These are phyloP conservation scores for Eudyptes chrysolophus DNA, from an alignment of 2,113 vertebrate genomes.

Conservation along the genomic window DNA sequence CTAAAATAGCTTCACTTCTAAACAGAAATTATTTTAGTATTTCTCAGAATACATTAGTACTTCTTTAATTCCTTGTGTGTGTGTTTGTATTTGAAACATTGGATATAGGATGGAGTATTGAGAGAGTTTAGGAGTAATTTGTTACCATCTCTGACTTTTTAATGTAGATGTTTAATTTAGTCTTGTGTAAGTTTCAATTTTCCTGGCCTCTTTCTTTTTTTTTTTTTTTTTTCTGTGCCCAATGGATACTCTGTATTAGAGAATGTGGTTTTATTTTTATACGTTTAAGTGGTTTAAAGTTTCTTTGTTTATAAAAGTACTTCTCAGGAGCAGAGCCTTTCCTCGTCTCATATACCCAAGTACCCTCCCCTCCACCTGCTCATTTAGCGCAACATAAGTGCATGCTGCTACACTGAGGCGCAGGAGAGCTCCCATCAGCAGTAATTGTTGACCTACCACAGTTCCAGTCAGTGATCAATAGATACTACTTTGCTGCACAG, in stretches of 20 bases:
- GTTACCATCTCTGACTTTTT: neutral
- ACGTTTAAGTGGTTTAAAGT: neutral
- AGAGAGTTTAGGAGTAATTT: neutral
- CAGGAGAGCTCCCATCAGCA: neutral
- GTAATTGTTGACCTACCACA: slow-evolving; percentile 32
- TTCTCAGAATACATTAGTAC: neutral
- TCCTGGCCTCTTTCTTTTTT: neutral
- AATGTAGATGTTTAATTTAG: neutral
- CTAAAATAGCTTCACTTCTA: neutral
- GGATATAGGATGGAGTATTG: neutral
- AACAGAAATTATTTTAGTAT: neutral
- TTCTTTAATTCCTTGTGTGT: neutral
- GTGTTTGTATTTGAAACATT: neutral
- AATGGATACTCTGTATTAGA: neutral
- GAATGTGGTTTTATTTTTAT: neutral
- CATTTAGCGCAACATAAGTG: neutral
- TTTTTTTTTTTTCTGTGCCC: neutral
- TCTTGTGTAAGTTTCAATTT: neutral
- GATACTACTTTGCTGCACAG: neutral
- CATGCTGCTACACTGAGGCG: neutral
- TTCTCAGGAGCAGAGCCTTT: neutral
- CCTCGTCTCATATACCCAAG: neutral
- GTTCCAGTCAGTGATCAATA: slow-evolving; percentile 48
- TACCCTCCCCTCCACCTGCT: slow-evolving; percentile 12
- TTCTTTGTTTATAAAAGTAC: neutral